Evolutionary conservation across 35 echinoderm and acorn worm genomes (phyloP).

Genomic region (Ptychodera flava): DNA sequence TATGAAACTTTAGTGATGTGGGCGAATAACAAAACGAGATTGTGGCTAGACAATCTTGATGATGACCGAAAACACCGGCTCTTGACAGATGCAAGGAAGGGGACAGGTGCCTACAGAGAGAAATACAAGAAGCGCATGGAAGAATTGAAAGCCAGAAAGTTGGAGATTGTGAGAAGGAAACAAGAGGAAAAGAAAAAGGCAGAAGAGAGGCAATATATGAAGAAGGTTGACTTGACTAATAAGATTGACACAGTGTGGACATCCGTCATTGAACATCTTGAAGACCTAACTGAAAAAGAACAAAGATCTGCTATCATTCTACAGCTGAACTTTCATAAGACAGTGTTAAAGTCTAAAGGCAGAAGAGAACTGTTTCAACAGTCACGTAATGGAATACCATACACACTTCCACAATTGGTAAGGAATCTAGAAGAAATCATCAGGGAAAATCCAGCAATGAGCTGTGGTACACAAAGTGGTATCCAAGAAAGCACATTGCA

Average conservation of each 20-base stretch:
- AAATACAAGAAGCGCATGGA: not conserved
- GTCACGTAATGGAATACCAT: not conserved
- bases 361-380: not conserved
- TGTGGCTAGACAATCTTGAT: slow-evolving; percentile 4
- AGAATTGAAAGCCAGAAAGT: not conserved
- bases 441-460: not conserved
- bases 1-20: slow-evolving; percentile 2
- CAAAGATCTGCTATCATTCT: not conserved
- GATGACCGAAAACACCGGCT: not conserved
- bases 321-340: not conserved
- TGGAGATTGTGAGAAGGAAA: not conserved
- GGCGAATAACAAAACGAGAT: not conserved
- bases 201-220: not conserved
- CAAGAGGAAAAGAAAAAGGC: slow-evolving; percentile 6
- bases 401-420: not conserved
- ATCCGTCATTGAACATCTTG: not conserved
- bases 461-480: no score
- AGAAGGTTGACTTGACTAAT: not conserved
- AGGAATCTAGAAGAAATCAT: not conserved
- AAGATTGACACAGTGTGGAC: not conserved
- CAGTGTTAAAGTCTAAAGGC: slow-evolving; percentile 5
- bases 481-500: no score
- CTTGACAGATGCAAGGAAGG: not conserved
- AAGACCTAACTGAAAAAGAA: not conserved
- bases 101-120: not conserved